These are phyloP conservation scores for Paraescarpia echinospica DNA, from an alignment of 1,140 invertebrate genomes.

Conservation along the genomic window DNA sequence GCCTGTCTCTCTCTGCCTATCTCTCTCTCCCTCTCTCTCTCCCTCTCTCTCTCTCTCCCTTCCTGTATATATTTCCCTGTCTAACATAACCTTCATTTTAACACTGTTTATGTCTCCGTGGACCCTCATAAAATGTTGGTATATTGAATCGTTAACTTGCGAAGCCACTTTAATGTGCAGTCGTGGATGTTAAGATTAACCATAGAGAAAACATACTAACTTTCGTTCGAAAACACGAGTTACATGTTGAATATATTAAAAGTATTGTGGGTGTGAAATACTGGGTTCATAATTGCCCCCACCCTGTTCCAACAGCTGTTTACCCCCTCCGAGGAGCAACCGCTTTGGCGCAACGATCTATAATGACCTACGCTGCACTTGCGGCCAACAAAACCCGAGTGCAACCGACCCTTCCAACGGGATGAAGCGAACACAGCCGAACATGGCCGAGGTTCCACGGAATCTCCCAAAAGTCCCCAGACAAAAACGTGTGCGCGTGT, in stretches of 20 bases:
- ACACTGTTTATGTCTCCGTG: no score
- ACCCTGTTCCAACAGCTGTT: slow-evolving; percentile 34
- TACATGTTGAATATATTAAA: no score
- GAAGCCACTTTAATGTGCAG: slow-evolving; percentile 29
- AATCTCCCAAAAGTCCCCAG: slow-evolving; percentile 13
- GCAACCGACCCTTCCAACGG: slow-evolving; percentile 33
- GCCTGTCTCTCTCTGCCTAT: no score
- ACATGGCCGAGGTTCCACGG: slow-evolving; percentile 20
- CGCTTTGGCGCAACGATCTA: slow-evolving; percentile 41
- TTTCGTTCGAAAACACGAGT: no score
- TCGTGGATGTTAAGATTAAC: slow-evolving; percentile 34
- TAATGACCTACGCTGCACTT: slow-evolving; percentile 37
- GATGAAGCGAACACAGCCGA: slow-evolving; percentile 39
- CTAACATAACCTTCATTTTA: no score
- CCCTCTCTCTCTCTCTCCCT: no score
- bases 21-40: no score
- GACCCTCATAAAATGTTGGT: neutral
- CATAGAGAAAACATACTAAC: slow-evolving; percentile 31
- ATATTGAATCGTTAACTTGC: no score
- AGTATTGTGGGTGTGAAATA: no score
- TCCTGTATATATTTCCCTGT: neutral
- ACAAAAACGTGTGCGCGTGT: slow-evolving; percentile 27
- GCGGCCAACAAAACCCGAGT: slow-evolving; percentile 29
- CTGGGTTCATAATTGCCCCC: slow-evolving; percentile 8
- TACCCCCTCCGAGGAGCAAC: slow-evolving; percentile 35